Base-by-base conservation (phyloP, 1,140 invertebrate species). In the Papilio machaon region DNA sequence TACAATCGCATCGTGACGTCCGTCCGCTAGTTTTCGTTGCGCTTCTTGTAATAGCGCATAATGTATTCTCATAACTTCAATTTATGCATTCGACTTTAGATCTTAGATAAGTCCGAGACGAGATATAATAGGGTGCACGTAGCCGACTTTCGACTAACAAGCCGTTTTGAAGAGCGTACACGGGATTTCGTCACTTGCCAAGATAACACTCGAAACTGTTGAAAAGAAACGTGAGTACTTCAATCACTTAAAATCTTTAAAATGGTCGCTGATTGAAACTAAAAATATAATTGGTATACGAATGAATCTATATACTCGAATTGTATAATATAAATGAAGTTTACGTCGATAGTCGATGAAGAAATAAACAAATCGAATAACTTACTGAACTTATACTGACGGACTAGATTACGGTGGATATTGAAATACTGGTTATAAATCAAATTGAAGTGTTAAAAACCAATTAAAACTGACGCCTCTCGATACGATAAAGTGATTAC, bases 151-250 rank as follows among this genome's bases (percentile, higher is more conserved):
- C 76, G 13, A 78, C 19, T 78, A 78, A 78, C 76, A 43, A 78
- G 76, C 49, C 7, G 76, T 78, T 78, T 78, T 60, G 49, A 38
- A 60, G 23, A 58, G 76, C 30, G 52, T 43, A 58, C 76, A 88
- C 85, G 82, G 81, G 86, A 82, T 89, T 90, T 90, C 89, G 84
- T 88, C 87, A 90, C 84, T 82, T 83, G 80, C 82, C 84, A 79
- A 87, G 87, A 90, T 90, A 88, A 87, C 85, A 88, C 86, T 88
- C 86, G 76, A 67, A 64, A 60, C 73, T 58, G 81, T 81, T 81
- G 85, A 83, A 84, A 86, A 79, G 82, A 88, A 88, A 80, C 84
- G 86, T 88, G 87, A 85, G 85, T 73, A 85, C 82, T 84, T 81
- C 67, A 85, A 84, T 80, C 79, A 84, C 67, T 82, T 80, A 75